Evolutionary conservation across 1,140 invertebrate genomes (phyloP).

Genomic region (Brachionus manjavacas): DNA sequence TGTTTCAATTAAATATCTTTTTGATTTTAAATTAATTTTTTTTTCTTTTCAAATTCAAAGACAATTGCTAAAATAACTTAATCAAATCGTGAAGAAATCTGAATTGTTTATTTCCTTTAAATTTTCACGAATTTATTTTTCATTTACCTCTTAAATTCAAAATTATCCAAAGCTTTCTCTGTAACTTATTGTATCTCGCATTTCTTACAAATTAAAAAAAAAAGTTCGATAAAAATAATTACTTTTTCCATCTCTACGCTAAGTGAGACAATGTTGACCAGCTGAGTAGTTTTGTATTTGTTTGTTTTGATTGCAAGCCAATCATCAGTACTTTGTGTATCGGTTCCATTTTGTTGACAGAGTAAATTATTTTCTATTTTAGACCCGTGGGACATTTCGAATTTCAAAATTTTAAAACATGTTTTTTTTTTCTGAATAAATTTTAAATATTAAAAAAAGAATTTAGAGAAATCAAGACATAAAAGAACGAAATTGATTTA

Average conservation of each 20-base stretch:
- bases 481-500: not conserved
- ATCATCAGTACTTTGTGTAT: not conserved
- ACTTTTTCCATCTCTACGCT: constrained; percentile 38
- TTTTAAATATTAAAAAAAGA: not conserved
- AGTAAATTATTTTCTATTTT: not conserved
- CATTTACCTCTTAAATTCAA: no score
- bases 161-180: no score
- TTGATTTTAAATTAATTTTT: no score
- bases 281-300: not conserved
- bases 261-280: constrained; percentile 38
- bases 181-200: no score
- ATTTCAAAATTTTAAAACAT: constrained; percentile 6
- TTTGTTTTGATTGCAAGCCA: constrained; percentile 34
- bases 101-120: no score
- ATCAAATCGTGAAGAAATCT: no score
- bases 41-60: no score
- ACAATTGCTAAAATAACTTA: no score
- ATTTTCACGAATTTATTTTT: no score
- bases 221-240: not conserved
- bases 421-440: not conserved
- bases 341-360: not conserved
- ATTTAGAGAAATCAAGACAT: not conserved
- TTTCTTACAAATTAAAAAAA: not conserved
- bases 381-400: not conserved
- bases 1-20: no score